phyloP scores from a whole-genome alignment of 2,888 invertebrate genomes.

The Melipona bicolor region DNA sequence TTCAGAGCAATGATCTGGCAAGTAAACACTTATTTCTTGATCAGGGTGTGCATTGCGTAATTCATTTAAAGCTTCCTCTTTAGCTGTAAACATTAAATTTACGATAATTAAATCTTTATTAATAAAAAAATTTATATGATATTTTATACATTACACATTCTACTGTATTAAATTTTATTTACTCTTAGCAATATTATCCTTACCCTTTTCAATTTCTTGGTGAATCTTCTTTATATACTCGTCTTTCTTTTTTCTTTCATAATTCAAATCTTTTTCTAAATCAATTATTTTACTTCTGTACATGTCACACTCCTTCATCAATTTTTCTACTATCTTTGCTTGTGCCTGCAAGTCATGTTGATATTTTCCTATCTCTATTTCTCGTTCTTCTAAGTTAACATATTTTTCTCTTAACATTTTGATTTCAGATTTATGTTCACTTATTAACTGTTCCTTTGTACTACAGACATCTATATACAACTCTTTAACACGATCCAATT shows the following conservation, averaged over 20 bases:
- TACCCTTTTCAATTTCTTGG: conserved; percentile 79
- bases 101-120: background rate
- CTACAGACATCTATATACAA: conserved; percentile 86
- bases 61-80: conserved; percentile 80
- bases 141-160: no score
- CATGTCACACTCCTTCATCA: conserved; percentile 75
- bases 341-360: conserved; percentile 75
- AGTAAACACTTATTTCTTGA: conserved; percentile 76
- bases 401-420: conserved; percentile 84
- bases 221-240: conserved; percentile 78
- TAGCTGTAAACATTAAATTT: conserved; percentile 68
- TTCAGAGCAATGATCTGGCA: conserved; percentile 80
- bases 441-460: conserved; percentile 86
- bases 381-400: conserved; percentile 70
- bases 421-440: conserved; percentile 86
- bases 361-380: conserved; percentile 74
- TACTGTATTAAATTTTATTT: background rate
- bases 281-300: conserved; percentile 76
- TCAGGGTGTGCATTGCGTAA: conserved; percentile 78
- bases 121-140: no score
- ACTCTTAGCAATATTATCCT: conserved; percentile 8
- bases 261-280: conserved; percentile 77
- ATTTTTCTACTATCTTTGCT: conserved; percentile 72
- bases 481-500: conserved; percentile 79
- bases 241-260: conserved; percentile 76